Percentiles rank a stretch among this genome's conserved stretches.
These are phyloP conservation scores for Arizona elegans DNA, from an alignment of 2,113 vertebrate genomes.

Conservation along the genomic window DNA sequence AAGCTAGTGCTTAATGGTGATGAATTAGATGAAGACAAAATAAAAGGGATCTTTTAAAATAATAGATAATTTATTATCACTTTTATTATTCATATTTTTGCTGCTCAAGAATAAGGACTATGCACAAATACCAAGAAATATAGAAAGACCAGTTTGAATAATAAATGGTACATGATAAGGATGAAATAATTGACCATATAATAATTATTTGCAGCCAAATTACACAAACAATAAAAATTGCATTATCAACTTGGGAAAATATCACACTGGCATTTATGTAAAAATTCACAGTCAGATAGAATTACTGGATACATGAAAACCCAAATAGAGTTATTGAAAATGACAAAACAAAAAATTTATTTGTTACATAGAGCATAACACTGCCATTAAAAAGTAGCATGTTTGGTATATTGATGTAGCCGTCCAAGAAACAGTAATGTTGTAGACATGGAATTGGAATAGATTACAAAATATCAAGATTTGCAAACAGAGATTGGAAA, in stretches of 20 bases:
- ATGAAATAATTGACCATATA: not conserved
- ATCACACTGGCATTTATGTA: not conserved
- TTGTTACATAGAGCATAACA: not conserved
- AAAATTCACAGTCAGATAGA: not conserved
- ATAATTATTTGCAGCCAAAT: not conserved
- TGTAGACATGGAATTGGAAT: not conserved
- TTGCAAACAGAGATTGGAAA: not conserved
- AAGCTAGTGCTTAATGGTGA: not conserved
- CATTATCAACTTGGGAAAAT: not conserved
- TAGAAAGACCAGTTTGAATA: not conserved
- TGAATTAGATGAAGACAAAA: not conserved
- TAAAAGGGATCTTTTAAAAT: not conserved
- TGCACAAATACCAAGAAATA: not conserved
- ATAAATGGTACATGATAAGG: not conserved
- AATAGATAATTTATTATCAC: not conserved
- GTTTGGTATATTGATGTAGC: not conserved
- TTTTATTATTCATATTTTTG: not conserved
- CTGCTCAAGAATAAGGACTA: not conserved
- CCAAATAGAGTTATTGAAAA: not conserved
- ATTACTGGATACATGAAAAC: not conserved
- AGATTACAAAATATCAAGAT: not conserved
- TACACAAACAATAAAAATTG: not conserved
- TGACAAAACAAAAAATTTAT: not conserved
- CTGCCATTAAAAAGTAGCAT: not conserved
- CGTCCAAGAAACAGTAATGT: not conserved